Conservation (phyloP, 53 echinoderm and acorn worm genomes). For the Holothuria leucospilota region DNA sequence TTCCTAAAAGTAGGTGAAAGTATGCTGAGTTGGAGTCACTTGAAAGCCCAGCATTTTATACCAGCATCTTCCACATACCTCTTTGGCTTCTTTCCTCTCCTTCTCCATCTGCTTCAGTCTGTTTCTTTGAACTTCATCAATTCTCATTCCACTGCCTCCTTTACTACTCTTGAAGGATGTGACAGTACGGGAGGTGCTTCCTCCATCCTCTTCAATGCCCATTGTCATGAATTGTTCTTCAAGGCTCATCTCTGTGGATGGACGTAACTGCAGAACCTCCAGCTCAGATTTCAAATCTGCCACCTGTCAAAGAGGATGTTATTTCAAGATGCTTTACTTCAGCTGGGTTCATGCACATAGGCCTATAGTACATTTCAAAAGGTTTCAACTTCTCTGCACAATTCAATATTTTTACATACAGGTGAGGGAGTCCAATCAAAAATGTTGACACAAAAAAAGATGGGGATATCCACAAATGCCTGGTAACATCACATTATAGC, state of each 20-base stretch:
- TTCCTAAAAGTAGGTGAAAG: too few species aligned
- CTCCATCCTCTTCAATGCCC: conserved; percentile 66
- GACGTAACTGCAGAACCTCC: conserved; percentile 58
- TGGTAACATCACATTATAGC: too few species aligned
- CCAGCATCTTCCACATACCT: conserved; percentile 51
- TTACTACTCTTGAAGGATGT: conserved; percentile 55
- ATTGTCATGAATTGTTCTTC: conserved; percentile 99
- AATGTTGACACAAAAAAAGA: too few species aligned
- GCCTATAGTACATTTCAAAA: too few species aligned
- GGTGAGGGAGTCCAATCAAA: too few species aligned
- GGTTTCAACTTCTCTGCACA: too few species aligned
- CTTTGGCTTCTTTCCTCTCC: conserved; percentile 81
- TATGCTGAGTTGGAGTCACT: too few species aligned
- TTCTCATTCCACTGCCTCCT: conserved; percentile 51
- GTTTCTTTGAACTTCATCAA: conserved; percentile 81
- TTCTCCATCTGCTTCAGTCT: conserved; percentile 86
- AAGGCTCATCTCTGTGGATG: conserved; percentile 85
- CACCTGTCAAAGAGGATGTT: conserved; percentile 47
- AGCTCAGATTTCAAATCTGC: conserved; percentile 80
- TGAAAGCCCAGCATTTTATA: too few species aligned
- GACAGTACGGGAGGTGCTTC: conserved; percentile 23
- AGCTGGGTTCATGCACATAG: too few species aligned
- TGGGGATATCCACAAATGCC: too few species aligned
- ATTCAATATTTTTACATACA: too few species aligned
- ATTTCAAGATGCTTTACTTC: too few species aligned